Evolutionary conservation across 2,113 vertebrate genomes (phyloP).

Genomic region (Thamnophis sirtalis): DNA sequence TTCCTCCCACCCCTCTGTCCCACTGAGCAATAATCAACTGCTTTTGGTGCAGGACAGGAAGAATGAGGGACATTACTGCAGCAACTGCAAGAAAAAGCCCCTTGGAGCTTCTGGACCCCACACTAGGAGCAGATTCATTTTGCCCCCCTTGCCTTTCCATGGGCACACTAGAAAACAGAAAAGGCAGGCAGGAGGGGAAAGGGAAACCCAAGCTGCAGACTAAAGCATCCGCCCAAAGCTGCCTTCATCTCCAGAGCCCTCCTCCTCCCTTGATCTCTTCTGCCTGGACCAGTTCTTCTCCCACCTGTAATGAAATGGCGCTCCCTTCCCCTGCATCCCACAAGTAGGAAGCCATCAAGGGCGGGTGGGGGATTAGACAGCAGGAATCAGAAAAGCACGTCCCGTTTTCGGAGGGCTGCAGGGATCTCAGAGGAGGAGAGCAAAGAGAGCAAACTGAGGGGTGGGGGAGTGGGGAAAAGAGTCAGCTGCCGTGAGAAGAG

Average conservation of each 20-base stretch:
- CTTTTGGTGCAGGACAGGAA: neutral
- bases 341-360: neutral
- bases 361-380: neutral
- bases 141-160: neutral
- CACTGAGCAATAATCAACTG: neutral
- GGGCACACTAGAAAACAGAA: neutral
- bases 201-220: neutral
- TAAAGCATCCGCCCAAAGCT: neutral
- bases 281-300: neutral
- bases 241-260: neutral
- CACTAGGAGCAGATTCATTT: neutral
- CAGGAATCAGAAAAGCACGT: neutral
- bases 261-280: neutral
- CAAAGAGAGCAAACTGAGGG: neutral
- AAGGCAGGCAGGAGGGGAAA: neutral
- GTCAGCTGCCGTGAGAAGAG: neutral
- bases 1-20: neutral
- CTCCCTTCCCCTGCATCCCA: neutral
- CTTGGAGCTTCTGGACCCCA: neutral
- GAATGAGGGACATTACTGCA: neutral
- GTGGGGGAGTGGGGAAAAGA: neutral
- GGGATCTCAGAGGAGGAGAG: neutral
- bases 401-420: neutral
- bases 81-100: neutral
- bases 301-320: neutral